phyloP scores from a whole-genome alignment of 1,140 invertebrate genomes.

The Episyrphus balteatus region DNA sequence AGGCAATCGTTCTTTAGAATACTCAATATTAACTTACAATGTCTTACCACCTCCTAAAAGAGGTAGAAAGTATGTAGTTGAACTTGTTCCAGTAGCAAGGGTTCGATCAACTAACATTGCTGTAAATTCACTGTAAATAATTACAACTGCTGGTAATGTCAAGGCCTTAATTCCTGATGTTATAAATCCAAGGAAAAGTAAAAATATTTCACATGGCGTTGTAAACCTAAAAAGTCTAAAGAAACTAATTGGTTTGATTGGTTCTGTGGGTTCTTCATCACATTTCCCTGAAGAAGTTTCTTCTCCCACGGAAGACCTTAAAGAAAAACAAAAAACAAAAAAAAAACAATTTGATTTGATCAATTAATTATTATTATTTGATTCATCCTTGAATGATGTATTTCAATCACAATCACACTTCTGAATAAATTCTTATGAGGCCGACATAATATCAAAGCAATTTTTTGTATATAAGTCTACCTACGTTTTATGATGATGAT shows the following conservation, averaged over 20 bases:
- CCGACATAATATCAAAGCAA: too few species aligned
- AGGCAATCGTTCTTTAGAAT: background rate
- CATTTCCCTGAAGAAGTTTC: constrained; percentile 16
- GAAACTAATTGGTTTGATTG: constrained; percentile 20
- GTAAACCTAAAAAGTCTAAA: constrained; percentile 47
- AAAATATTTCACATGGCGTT: constrained; percentile 44
- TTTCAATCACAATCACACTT: too few species aligned
- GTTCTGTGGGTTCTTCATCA: constrained; percentile 15
- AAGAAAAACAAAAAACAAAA: background rate
- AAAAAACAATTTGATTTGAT: too few species aligned
- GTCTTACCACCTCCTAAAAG: constrained; percentile 39
- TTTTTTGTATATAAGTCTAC: too few species aligned
- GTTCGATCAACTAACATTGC: constrained; percentile 47
- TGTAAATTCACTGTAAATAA: constrained; percentile 59
- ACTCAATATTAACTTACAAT: constrained; percentile 41
- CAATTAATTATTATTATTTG: background rate
- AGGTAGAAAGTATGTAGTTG: constrained; percentile 35
- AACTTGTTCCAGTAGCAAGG: constrained; percentile 30
- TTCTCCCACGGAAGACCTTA: constrained; percentile 7
- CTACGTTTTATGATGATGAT: too few species aligned
- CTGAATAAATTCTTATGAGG: too few species aligned
- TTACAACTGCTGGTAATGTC: constrained; percentile 54
- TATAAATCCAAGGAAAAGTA: constrained; percentile 44
- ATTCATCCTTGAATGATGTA: too few species aligned
- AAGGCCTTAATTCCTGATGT: constrained; percentile 48